phyloP scores from a whole-genome alignment of 1,140 invertebrate species.

The Ceratina australensis region DNA sequence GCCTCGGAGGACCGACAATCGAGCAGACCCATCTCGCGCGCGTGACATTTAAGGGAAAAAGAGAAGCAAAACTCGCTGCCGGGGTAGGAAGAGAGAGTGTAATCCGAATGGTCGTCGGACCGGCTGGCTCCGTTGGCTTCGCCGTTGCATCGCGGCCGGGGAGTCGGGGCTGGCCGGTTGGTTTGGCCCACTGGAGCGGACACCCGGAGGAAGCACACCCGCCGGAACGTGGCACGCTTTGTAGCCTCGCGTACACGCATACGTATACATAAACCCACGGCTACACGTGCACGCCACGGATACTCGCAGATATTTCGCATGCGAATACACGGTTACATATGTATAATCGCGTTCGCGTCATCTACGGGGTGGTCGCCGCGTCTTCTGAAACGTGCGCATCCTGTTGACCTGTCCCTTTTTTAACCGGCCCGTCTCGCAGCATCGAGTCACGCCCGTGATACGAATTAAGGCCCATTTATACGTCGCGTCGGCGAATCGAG shows the following conservation, averaged over 20 bases:
- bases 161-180: conserved; percentile 74
- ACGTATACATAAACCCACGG: conserved; percentile 53
- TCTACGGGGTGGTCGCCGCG: conserved; percentile 39
- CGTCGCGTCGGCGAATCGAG: too few species aligned
- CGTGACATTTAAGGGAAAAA: conserved; percentile 68
- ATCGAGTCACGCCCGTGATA: too few species aligned
- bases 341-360: conserved; percentile 9
- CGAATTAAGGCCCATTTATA: too few species aligned
- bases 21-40: conserved; percentile 41
- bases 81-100: conserved; percentile 58
- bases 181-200: conserved; percentile 79
- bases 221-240: conserved; percentile 79
- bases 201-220: conserved; percentile 79
- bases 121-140: conserved; percentile 38
- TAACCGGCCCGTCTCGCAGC: not conserved
- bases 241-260: conserved; percentile 69
- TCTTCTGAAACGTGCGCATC: not conserved
- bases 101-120: conserved; percentile 73
- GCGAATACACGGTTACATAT: conserved; percentile 4
- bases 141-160: conserved; percentile 49
- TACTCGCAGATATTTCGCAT: not conserved
- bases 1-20: conserved; percentile 26
- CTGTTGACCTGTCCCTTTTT: not conserved
- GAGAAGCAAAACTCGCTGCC: conserved; percentile 45
- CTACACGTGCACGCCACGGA: conserved; percentile 37